Conservation (phyloP, 1,140 invertebrate species). For the Brachionus paranguensis region DNA sequence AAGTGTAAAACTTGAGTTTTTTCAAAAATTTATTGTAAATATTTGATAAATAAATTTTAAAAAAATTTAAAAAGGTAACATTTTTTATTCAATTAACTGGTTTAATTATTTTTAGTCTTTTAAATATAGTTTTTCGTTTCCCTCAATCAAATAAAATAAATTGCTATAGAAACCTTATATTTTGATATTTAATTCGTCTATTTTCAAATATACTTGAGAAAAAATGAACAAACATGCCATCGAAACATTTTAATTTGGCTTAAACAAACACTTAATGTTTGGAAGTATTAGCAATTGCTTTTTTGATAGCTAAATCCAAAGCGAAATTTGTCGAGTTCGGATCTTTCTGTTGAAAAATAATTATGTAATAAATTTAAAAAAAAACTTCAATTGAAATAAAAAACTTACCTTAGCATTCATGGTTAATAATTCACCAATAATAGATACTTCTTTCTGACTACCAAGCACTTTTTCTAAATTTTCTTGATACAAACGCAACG, state of each 20-base stretch:
- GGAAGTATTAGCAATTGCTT: slow-evolving; percentile 8
- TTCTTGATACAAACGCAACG: not conserved
- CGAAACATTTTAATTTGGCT: not conserved
- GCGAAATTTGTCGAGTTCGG: not conserved
- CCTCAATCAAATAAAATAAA: slow-evolving; percentile 12
- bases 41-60: slow-evolving; percentile 17
- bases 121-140: not conserved
- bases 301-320: slow-evolving; percentile 10
- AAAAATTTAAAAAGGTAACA: not conserved
- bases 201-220: not conserved
- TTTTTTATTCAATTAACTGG: slow-evolving; percentile 1
- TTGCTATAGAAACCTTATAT: slow-evolving; percentile 29
- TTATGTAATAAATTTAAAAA: not conserved
- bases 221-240: not conserved
- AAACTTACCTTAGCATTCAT: not conserved
- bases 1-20: not conserved
- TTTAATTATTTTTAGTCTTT: not conserved
- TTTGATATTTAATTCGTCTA: not conserved
- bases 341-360: slow-evolving; percentile 13
- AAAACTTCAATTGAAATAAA: not conserved
- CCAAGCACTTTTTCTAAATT: not conserved
- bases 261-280: slow-evolving; percentile 11
- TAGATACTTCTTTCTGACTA: not conserved
- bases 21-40: slow-evolving; percentile 5
- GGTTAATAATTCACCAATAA: slow-evolving; percentile 17